phyloP scores from a whole-genome alignment of 2,888 invertebrate genomes.

The Plebejus argus region DNA sequence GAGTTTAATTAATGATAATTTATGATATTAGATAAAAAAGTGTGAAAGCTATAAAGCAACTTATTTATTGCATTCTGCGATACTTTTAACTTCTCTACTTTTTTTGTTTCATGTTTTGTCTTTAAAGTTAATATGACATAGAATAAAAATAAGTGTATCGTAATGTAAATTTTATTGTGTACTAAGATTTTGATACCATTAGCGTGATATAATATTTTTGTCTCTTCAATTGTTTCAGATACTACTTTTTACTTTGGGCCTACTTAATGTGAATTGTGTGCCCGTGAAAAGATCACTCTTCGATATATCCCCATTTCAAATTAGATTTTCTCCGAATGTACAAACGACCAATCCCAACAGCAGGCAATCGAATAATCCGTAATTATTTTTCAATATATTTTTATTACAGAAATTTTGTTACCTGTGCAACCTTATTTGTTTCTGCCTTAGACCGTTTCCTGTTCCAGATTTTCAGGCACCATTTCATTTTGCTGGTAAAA shows the following conservation, averaged over 20 bases:
- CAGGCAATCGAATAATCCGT: neutral
- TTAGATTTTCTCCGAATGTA: neutral
- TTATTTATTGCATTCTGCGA: neutral
- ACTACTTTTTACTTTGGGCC: neutral
- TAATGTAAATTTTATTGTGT: too few relatives aligned
- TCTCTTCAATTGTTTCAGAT: conserved; percentile 8
- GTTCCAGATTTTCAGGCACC: conserved; percentile 22
- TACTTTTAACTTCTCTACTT: neutral
- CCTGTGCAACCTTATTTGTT: neutral
- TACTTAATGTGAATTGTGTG: neutral
- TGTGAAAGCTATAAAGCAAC: neutral
- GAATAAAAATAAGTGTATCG: neutral
- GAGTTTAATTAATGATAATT: neutral
- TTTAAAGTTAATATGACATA: neutral
- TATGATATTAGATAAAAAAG: neutral
- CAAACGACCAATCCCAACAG: neutral
- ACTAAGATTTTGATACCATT: neutral
- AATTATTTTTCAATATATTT: neutral
- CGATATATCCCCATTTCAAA: neutral
- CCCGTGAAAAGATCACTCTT: conserved; percentile 18
- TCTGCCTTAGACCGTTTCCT: conserved; percentile 7
- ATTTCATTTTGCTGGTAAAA: neutral
- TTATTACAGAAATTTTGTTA: neutral
- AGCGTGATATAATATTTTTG: neutral
- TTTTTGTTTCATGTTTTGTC: neutral